Evolutionary conservation across 2,888 invertebrate species (phyloP).

Genomic region (Chironomus riparius): DNA sequence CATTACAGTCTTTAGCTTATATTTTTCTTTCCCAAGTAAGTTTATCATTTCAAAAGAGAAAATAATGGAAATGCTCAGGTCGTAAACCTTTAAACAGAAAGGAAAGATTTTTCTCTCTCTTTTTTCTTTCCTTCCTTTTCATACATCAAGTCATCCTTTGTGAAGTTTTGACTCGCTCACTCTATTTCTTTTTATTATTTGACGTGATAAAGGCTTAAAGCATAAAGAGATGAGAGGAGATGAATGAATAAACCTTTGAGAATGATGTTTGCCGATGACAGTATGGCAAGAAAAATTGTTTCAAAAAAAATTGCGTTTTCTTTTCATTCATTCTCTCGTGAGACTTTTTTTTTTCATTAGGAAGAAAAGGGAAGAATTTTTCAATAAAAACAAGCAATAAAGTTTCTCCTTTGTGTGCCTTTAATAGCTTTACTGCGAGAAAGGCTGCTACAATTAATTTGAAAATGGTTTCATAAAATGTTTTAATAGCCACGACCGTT

Average conservation of each 20-base stretch:
- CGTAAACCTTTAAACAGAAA: neutral
- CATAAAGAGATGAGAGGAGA: too few species aligned
- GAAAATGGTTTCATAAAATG: neutral
- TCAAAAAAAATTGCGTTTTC: too few species aligned
- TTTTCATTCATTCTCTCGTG: too few species aligned
- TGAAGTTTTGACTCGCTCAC: too few species aligned
- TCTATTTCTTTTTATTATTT: too few species aligned
- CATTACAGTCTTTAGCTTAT: too few species aligned
- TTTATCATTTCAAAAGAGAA: constrained; percentile 4
- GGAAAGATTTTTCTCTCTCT: neutral
- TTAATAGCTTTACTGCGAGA: neutral
- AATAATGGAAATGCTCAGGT: constrained; percentile 13
- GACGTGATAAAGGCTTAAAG: too few species aligned
- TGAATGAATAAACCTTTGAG: too few species aligned
- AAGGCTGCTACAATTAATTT: neutral
- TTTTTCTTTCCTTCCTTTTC: neutral
- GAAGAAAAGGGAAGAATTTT: neutral
- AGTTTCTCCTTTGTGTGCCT: neutral
- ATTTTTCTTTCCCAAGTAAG: neutral
- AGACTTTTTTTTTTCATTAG: too few species aligned
- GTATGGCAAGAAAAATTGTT: too few species aligned
- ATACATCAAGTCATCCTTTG: neutral
- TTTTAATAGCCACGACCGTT: neutral
- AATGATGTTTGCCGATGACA: too few species aligned
- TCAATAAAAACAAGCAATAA: neutral